Percentiles rank a stretch among this genome's conserved stretches.
Evolutionary conservation across 2,888 invertebrate genomes (phyloP).

Genomic region (Altica lythri): DNA sequence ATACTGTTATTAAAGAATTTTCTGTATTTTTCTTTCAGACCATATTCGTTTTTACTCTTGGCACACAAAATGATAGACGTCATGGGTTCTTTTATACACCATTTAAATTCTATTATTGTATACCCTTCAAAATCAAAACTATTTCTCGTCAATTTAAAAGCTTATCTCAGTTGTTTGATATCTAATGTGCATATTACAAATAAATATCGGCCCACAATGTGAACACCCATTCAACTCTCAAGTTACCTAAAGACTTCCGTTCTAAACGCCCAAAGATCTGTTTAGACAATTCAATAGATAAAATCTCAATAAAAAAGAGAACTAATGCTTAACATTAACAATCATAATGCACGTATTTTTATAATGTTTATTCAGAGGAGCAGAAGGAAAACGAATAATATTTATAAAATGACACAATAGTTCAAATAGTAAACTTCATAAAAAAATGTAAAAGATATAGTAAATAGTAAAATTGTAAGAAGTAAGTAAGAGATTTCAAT

Average conservation of each 20-base stretch:
- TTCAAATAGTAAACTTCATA: too few relatives aligned
- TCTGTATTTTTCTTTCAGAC: conserved; percentile 13
- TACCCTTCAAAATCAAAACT: conserved; percentile 1
- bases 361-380: neutral
- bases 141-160: neutral
- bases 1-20: conserved; percentile 45
- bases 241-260: conserved; percentile 19
- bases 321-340: conserved; percentile 35
- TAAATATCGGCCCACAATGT: conserved; percentile 8
- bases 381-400: neutral
- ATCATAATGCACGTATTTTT: conserved; percentile 31
- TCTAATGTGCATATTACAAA: neutral
- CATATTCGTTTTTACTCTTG: too few relatives aligned
- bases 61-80: too few relatives aligned
- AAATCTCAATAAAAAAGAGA: conserved; percentile 37
- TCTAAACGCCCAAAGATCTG: conserved; percentile 11
- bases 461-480: neutral
- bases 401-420: too few relatives aligned
- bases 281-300: conserved; percentile 35
- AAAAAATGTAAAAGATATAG: too few relatives aligned
- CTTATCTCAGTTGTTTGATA: conserved; percentile 4
- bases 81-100: too few relatives aligned
- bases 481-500: neutral
- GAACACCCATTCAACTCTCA: conserved; percentile 21
- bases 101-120: too few relatives aligned